These are phyloP conservation scores for Trachelus stipa DNA, from an alignment of 2,888 invertebrate species.

Conservation along the genomic window DNA sequence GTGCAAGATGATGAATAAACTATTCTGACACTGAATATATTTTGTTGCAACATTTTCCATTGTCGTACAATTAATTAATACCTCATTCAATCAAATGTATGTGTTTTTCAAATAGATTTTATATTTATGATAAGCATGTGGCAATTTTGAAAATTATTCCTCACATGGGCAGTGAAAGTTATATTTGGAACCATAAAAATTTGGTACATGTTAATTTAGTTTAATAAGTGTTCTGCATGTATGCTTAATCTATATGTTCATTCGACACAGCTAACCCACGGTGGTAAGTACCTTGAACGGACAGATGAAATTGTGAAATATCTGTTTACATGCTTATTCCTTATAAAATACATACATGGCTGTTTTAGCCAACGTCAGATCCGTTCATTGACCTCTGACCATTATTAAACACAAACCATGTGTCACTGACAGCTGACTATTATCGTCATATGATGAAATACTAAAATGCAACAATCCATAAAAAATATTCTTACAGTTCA, in stretches of 20 bases:
- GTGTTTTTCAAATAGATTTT: neutral
- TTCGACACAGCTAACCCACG: neutral
- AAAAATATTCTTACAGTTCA: neutral
- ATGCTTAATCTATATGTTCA: neutral
- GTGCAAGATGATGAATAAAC: conserved; percentile 77
- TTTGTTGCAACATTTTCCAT: neutral
- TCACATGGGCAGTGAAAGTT: neutral
- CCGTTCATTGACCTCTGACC: neutral
- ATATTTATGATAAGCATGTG: neutral
- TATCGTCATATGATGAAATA: neutral
- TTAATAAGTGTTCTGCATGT: neutral
- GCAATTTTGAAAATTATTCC: neutral
- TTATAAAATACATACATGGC: neutral
- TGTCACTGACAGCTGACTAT: neutral
- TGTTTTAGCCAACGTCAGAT: neutral
- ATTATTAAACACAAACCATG: neutral
- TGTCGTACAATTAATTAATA: neutral
- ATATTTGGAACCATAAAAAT: neutral
- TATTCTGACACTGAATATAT: conserved; percentile 31
- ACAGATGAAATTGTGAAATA: neutral
- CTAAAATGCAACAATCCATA: neutral
- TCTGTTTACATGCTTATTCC: neutral
- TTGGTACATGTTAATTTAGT: neutral
- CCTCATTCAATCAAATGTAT: neutral
- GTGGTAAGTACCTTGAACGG: neutral